Percentiles rank a stretch among this genome's conserved stretches.
Conservation (phyloP, 2,113 vertebrate genomes). For the Pica pica region DNA sequence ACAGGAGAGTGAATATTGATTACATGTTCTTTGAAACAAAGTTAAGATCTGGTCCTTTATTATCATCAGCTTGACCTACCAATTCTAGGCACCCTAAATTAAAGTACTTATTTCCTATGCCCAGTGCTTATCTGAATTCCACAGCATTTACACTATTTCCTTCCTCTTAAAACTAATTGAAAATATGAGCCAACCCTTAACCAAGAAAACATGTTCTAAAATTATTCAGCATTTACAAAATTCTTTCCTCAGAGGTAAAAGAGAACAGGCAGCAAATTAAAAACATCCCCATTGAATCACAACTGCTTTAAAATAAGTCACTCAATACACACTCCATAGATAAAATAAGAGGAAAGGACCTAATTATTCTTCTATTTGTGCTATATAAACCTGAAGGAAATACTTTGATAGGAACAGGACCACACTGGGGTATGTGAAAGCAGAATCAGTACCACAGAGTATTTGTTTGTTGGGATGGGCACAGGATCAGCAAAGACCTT, state of each 20-base stretch:
- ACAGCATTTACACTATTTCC: slow-evolving; percentile 70
- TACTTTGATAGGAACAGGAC: background rate
- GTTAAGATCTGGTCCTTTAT: slow-evolving; percentile 34
- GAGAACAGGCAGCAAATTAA: slow-evolving; percentile 67
- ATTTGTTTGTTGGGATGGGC: background rate
- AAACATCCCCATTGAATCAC: slow-evolving; percentile 62
- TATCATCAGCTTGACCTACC: slow-evolving; percentile 46
- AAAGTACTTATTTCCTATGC: slow-evolving; percentile 54
- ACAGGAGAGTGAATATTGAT: slow-evolving; percentile 36
- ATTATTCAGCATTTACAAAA: slow-evolving; percentile 71
- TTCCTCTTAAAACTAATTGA: slow-evolving; percentile 74
- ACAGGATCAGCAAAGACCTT: background rate
- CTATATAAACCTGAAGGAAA: background rate
- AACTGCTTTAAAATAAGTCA: slow-evolving; percentile 37
- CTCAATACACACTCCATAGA: background rate
- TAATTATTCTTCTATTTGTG: slow-evolving; percentile 12
- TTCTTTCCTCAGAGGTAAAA: slow-evolving; percentile 70
- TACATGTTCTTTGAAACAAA: slow-evolving; percentile 28
- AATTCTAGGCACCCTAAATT: slow-evolving; percentile 46
- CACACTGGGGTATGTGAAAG: background rate
- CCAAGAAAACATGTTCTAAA: slow-evolving; percentile 72
- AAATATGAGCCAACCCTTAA: slow-evolving; percentile 72
- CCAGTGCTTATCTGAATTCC: slow-evolving; percentile 67
- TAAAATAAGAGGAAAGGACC: slow-evolving; percentile 31
- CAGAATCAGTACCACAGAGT: background rate